Evolutionary conservation across 2,797 vertebrate species (phyloP), one percentile per base, ranked within the genome.

Genomic region (Periparus ater): DNA sequence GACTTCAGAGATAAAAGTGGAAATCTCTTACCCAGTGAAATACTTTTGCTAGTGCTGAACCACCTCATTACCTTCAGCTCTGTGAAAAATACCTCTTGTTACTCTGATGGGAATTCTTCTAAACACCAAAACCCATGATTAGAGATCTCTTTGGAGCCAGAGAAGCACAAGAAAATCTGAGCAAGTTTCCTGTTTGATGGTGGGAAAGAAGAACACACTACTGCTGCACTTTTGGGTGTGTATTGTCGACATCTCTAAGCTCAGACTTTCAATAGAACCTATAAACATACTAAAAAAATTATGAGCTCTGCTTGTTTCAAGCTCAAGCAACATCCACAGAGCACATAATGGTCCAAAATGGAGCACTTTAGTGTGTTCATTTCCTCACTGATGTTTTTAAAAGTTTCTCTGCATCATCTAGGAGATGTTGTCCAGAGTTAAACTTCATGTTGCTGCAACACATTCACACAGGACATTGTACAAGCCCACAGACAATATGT

Each of bases 221-320:
- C 2, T 42, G 11, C 71, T 91, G 61, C 13, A 16, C 57, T 91
- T 83, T 13, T 34, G 38, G 57, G 51, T 21, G 11, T 14, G 3
- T 8, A 11, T 0, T n/a, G 54, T 57, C 14, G 26, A 83, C 75
- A 62, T 14, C 58, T 80, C 75, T 42, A n/a, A 84, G 73, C 36
- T 88, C 40, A 36, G 36, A 9, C 60, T 90, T 79, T 42, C 61
- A 89, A 86, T 0, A 40, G 13, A 80, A 34, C 36, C 57, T 44
- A 60, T 17, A 88, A 95, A 95, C 20, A 62, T 60, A 58, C 26
- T 71, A 2, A 79, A 93, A 94, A 84, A 94, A 90, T 71, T 13
- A 90, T 82, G 77, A 95, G 67, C 53, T 88, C 36, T 90, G 63
- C 68, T 76, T 67, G 27, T 74, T 87, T 93, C 68, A 57, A 94